Percentiles rank a stretch among this genome's conserved stretches.
These are phyloP conservation scores for Luffia ferchaultella DNA, from an alignment of 2,888 invertebrate genomes.

Conservation along the genomic window DNA sequence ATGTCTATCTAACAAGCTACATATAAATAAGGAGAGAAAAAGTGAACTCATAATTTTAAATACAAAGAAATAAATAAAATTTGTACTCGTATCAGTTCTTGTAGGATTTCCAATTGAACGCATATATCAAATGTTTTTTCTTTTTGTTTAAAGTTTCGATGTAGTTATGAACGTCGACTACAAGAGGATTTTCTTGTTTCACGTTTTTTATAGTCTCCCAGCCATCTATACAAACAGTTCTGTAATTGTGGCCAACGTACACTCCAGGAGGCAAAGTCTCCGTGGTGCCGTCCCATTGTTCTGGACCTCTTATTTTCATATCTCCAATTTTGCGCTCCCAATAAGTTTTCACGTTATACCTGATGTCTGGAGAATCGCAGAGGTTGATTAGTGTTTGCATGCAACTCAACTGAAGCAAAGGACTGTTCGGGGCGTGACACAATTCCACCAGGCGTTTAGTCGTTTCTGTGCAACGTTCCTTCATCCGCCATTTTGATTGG, in stretches of 20 bases:
- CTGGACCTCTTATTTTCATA: conserved; percentile 32
- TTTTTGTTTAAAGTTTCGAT: conserved; percentile 24
- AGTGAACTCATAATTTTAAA: too few species aligned
- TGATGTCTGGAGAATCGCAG: conserved; percentile 46
- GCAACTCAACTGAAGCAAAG: conserved; percentile 33
- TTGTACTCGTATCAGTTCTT: conserved; percentile 24
- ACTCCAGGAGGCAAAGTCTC: conserved; percentile 33
- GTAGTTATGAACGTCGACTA: conserved; percentile 43
- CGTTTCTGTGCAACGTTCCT: conserved; percentile 31
- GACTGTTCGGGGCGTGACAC: conserved; percentile 27
- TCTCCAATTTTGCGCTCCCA: conserved; percentile 27
- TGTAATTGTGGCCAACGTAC: conserved; percentile 42
- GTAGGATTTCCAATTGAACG: conserved; percentile 37
- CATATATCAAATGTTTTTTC: conserved; percentile 31
- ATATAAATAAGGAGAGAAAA: too few species aligned
- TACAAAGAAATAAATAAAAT: too few species aligned
- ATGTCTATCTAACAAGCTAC: too few species aligned
- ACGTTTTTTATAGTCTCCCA: conserved; percentile 42
- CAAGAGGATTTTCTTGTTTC: conserved; percentile 30
- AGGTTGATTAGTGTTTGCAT: conserved; percentile 48
- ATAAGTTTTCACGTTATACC: conserved; percentile 30
- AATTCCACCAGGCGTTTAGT: conserved; percentile 30
- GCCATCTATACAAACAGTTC: conserved; percentile 40
- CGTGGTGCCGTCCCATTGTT: conserved; percentile 43
- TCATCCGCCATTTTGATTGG: conserved; percentile 47